Percentiles rank a stretch among this genome's conserved stretches.
phyloP scores from a whole-genome alignment of 2,113 vertebrate genomes.

The Platysteira castanea region DNA sequence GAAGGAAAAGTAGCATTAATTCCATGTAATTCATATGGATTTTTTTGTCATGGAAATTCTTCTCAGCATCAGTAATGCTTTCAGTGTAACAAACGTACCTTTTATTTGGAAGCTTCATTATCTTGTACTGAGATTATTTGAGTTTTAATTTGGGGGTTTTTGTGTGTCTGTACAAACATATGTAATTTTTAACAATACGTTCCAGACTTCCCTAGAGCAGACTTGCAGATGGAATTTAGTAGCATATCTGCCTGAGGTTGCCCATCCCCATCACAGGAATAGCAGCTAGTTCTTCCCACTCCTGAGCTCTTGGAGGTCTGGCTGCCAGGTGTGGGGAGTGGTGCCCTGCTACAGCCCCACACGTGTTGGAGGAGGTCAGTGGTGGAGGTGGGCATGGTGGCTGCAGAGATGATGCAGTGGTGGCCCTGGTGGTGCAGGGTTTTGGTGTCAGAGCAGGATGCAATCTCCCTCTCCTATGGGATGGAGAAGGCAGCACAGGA shows the following conservation, averaged over 20 bases:
- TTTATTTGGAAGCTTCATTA: neutral
- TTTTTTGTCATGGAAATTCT: neutral
- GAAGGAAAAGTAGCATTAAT: neutral
- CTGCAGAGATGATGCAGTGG: neutral
- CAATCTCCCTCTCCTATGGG: accelerated
- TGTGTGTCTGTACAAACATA: neutral
- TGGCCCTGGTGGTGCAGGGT: neutral
- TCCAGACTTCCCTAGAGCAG: neutral
- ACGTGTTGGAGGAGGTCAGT: neutral
- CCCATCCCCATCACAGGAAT: neutral
- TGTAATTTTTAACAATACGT: neutral
- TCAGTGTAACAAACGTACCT: neutral
- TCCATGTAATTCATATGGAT: neutral
- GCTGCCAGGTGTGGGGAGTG: neutral
- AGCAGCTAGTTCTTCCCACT: neutral
- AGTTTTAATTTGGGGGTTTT: accelerated
- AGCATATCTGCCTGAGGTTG: neutral
- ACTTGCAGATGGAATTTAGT: neutral
- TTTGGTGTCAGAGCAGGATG: neutral
- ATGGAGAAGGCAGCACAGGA: neutral
- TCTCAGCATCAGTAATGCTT: neutral
- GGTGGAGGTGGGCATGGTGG: neutral
- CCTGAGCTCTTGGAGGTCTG: neutral
- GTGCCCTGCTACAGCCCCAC: neutral
- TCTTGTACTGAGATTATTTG: neutral